These are phyloP conservation scores for Triplophysa bombifrons DNA, from an alignment of 2,797 vertebrate species.

Conservation along the genomic window DNA sequence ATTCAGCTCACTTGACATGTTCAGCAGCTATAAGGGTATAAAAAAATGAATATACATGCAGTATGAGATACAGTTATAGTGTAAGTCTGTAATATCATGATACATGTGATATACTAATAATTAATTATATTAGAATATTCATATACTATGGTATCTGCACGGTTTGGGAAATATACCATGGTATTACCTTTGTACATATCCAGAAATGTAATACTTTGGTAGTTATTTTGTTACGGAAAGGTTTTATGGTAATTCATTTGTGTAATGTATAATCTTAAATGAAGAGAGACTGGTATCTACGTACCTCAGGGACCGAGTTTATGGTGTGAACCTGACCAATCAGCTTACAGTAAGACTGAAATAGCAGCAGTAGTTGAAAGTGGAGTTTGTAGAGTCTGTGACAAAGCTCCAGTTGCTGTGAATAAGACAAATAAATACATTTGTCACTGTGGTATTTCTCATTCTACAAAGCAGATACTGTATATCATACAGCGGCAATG, in stretches of 20 bases:
- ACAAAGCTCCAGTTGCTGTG: constrained; percentile 96
- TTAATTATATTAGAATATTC: too few relatives aligned
- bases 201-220: neutral
- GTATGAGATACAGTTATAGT: neutral
- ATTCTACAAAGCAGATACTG: constrained; percentile 3
- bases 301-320: constrained; percentile 90
- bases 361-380: constrained; percentile 97
- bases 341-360: constrained; percentile 99
- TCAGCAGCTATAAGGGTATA: constrained; percentile 79
- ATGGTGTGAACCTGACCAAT: constrained; percentile 92
- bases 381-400: constrained; percentile 98
- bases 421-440: constrained; percentile 28
- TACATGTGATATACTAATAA: too few relatives aligned
- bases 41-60: constrained; percentile 1
- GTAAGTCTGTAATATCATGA: too few relatives aligned
- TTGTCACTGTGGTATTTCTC: too few relatives aligned
- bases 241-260: too few relatives aligned
- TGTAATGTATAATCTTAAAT: neutral
- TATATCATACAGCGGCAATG: neutral
- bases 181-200: neutral
- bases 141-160: neutral
- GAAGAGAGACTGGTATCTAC: constrained; percentile 48
- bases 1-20: constrained; percentile 93
- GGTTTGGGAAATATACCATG: neutral
- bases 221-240: neutral